Evolutionary conservation across 2,888 invertebrate genomes (phyloP).

Genomic region (Morpho achilles): DNA sequence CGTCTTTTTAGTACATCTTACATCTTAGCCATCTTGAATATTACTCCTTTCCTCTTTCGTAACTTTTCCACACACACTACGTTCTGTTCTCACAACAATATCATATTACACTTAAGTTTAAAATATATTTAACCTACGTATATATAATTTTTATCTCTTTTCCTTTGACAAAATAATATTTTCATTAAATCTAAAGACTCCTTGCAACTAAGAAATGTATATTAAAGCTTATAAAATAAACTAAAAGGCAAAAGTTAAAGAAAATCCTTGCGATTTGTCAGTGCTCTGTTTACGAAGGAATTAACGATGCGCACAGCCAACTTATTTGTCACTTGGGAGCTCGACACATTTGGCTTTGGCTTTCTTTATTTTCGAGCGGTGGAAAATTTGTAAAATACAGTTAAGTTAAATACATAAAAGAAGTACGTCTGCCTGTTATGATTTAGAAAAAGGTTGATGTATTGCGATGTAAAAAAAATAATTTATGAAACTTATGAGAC

Average conservation of each 20-base stretch:
- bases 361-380: constrained; percentile 34
- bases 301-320: constrained; percentile 30
- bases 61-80: too few species aligned
- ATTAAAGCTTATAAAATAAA: not conserved
- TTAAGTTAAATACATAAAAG: constrained; percentile 15
- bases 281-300: constrained; percentile 27
- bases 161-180: too few species aligned
- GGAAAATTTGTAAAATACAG: constrained; percentile 19
- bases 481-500: too few species aligned
- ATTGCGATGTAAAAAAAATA: too few species aligned
- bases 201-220: not conserved
- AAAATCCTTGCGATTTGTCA: constrained; percentile 29
- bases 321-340: constrained; percentile 36
- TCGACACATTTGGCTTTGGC: constrained; percentile 31
- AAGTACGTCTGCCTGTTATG: constrained; percentile 8
- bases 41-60: too few species aligned
- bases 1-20: too few species aligned
- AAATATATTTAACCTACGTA: too few species aligned
- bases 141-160: too few species aligned
- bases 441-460: not conserved
- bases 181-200: too few species aligned
- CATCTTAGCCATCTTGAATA: too few species aligned
- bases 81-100: too few species aligned
- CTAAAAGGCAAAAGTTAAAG: constrained; percentile 18
- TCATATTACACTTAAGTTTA: too few species aligned